phyloP scores from a whole-genome alignment of 2,888 invertebrate genomes.

The Dasysyrphus albostriatus region DNA sequence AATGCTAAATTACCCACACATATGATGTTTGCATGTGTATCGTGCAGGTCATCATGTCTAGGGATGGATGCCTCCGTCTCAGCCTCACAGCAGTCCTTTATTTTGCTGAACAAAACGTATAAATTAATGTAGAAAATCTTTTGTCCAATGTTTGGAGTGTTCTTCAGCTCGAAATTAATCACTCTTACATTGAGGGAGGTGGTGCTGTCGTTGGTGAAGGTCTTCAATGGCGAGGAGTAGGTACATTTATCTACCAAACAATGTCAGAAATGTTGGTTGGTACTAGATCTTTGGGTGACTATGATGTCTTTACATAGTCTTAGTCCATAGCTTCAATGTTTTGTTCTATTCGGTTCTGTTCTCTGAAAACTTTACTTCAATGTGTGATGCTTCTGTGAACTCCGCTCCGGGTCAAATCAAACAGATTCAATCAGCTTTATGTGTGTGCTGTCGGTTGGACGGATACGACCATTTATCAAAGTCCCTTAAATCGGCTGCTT shows the following conservation, averaged over 20 bases:
- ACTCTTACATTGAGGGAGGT: conserved; percentile 44
- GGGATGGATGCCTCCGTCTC: conserved; percentile 46
- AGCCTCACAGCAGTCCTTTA: conserved; percentile 30
- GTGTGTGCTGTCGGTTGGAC: conserved; percentile 18
- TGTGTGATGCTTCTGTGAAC: conserved; percentile 20
- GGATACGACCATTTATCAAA: conserved; percentile 24
- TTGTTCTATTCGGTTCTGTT: not conserved
- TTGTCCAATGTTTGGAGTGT: conserved; percentile 46
- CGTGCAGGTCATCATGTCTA: not conserved
- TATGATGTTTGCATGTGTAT: conserved; percentile 1
- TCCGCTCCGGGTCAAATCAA: conserved; percentile 25
- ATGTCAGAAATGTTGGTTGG: conserved; percentile 26
- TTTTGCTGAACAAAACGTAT: conserved; percentile 59
- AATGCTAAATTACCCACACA: conserved; percentile 31
- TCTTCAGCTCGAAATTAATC: conserved; percentile 57
- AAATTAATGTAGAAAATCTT: conserved; percentile 69
- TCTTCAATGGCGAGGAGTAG: not conserved
- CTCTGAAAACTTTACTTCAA: not conserved
- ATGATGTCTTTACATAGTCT: conserved; percentile 4
- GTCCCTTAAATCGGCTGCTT: conserved; percentile 31
- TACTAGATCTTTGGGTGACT: conserved; percentile 3
- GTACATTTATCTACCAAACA: conserved; percentile 50
- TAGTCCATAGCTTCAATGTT: not conserved
- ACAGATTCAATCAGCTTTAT: conserved; percentile 33
- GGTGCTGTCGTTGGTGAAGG: conserved; percentile 4